These are phyloP conservation scores for Anoplolepis gracilipes DNA, from an alignment of 1,140 invertebrate genomes.

Conservation along the genomic window DNA sequence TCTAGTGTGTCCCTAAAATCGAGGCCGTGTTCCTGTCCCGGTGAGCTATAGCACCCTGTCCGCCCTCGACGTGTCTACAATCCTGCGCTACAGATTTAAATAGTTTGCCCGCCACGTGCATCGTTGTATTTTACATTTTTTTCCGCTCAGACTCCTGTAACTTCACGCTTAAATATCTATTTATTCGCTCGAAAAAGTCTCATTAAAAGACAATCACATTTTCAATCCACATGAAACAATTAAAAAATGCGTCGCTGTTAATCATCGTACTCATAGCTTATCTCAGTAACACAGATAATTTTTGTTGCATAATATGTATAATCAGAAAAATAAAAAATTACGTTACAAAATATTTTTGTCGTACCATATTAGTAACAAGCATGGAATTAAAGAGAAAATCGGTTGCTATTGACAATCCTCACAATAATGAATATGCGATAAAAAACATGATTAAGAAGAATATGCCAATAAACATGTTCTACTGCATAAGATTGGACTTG, in stretches of 20 bases:
- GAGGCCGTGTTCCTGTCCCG: conserved; percentile 71
- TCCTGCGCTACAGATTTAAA: conserved; percentile 72
- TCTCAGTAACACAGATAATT: background rate
- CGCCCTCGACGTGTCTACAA: conserved; percentile 74
- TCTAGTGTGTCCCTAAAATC: conserved; percentile 75
- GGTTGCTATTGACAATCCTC: background rate
- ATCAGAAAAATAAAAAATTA: background rate
- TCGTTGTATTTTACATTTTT: conserved; percentile 25
- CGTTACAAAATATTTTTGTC: background rate
- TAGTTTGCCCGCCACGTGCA: conserved; percentile 64
- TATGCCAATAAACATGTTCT: background rate
- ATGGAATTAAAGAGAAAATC: background rate
- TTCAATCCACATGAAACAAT: conserved; percentile 30
- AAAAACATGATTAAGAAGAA: background rate
- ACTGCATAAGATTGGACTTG: conserved; percentile 28
- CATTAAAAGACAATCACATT: conserved; percentile 12
- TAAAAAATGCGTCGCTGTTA: background rate
- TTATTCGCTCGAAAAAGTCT: background rate
- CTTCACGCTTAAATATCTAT: conserved; percentile 47
- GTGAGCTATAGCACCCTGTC: conserved; percentile 66
- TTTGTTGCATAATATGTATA: background rate
- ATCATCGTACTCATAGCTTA: background rate
- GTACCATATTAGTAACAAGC: background rate
- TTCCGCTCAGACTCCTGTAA: conserved; percentile 51
- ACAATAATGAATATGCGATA: conserved; percentile 11